Evolutionary conservation across 2,888 invertebrate genomes (phyloP), one percentile per base, ranked within the genome.

Genomic region (Crepidodera aurea): DNA sequence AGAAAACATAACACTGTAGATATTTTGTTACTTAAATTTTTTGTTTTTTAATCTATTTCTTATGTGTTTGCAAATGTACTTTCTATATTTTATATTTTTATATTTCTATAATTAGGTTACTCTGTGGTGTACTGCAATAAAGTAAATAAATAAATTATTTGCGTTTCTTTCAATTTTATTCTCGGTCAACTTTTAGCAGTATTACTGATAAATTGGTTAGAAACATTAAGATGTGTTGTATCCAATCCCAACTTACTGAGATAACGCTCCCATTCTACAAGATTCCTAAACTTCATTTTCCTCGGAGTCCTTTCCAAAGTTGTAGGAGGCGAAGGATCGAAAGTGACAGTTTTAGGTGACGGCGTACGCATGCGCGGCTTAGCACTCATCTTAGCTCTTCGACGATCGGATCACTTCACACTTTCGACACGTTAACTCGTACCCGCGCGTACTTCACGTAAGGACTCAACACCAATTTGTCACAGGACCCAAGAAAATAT

Each of bases 261-360:
- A 74, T 84, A 83, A 72, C 81, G 78, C 75, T 85, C 85, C 80
- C 84, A 85, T 76, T 81, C 83, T 67, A 77, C 71, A 34, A 75
- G 75, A 60, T 67, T 78, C 64, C 70, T 72, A 64, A 77, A 79
- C 56, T 70, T 69, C 57, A 71, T 59, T 62, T 82, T 78, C 64
- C 69, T 70, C 59, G 83, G 81, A 40, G 78, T 82, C 77, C 82
- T 84, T 77, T 85, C 86, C 70, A 77, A 64, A 69, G 85, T 85
- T 67, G 86, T 81, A 71, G 86, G 85, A 65, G 86, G 84, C 67
- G 86, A 84, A 67, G 86, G 86, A 78, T 87, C 86, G 79, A 87
- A 87, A 74, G 87, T 87, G 70, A 87, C 87, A 37, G 86, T 84
- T 79, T 87, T 87, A 66, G 87, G 87, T 79, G 86, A 86, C 76